Evolutionary conservation across 1,140 invertebrate species (phyloP).

Genomic region (Thaumetopoea pityocampa): DNA sequence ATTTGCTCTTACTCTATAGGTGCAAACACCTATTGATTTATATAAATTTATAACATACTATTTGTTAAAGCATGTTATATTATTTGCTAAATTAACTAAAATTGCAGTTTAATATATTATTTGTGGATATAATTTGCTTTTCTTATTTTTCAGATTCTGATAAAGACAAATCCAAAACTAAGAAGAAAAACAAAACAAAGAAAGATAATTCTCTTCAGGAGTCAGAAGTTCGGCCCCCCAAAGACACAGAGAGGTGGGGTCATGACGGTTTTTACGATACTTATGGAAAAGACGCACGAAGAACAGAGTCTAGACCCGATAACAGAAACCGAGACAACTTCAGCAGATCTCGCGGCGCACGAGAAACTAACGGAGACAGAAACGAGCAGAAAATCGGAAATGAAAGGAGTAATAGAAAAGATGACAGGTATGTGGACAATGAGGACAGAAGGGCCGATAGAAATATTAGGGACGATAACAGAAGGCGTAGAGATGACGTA

Average conservation of each 20-base stretch:
- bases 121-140: slow-evolving; percentile 5
- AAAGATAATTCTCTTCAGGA: slow-evolving; percentile 33
- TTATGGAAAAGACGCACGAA: slow-evolving; percentile 48
- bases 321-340: slow-evolving; percentile 28
- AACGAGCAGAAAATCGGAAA: slow-evolving; percentile 22
- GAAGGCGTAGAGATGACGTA: slow-evolving; percentile 4
- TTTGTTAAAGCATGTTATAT: too few species aligned
- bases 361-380: slow-evolving; percentile 18
- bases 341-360: slow-evolving; percentile 19
- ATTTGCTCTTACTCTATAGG: too few species aligned
- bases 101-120: too few species aligned
- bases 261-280: slow-evolving; percentile 67
- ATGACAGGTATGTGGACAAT: not conserved
- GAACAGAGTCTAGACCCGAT: slow-evolving; percentile 28
- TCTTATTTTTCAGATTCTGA: slow-evolving; percentile 45
- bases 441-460: slow-evolving; percentile 6
- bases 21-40: too few species aligned
- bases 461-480: not conserved
- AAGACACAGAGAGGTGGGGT: slow-evolving; percentile 42
- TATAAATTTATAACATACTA: too few species aligned
- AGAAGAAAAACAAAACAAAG: slow-evolving; percentile 43
- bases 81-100: too few species aligned
- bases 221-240: slow-evolving; percentile 28
- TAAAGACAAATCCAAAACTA: slow-evolving; percentile 41
- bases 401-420: slow-evolving; percentile 14